Base-by-base conservation (phyloP, 2,797 vertebrate genomes). In the Silurus lanzhouensis region DNA sequence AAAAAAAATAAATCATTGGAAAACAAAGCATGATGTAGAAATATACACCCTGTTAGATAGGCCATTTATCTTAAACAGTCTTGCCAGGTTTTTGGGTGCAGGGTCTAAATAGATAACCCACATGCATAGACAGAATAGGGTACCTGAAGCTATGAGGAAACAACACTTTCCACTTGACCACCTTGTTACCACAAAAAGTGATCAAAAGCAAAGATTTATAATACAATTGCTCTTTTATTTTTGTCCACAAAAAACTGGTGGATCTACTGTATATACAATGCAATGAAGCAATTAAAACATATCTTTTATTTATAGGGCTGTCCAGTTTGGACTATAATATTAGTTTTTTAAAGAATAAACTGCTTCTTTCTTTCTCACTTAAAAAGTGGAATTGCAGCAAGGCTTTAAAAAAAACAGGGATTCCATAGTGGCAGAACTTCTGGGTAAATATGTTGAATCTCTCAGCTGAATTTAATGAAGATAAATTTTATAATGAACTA, bases 31-130 rank as follows among this genome's bases (percentile, higher is more conserved):
- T 27, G 15, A 70, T 44, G 3, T 19, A 38, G 31, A 10, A 38
- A 44, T 70, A 38, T 70, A 19, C 31, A 70, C 2, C 6, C 1
- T 70, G 31, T 38, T 38, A 38, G 3, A 38, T 38, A 13, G 19
- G 70, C 19, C 70, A 71, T 46, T 72, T 72, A 46, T 71, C 68
- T 22, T 72, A 44, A 70, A 31, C 20, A n/a, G 70, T 70, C 67
- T 12, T n/a, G 70, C 1, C 38, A 48, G 20, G 19, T 72, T 71
- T 72, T 48, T 13, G 38, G 70, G 48, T 7, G 48, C 48, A 52
- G 48, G 48, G 44, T 12, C 38, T 9, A 46, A 72, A 72, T 8
- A 3, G 31, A 70, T 19, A 70, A 70, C 67, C 31, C 67, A 44
- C 31, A 71, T 71, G 17, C 17, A 71, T 71, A 68, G 68, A 20